A percentile compares a stretch with the other conserved stretches of the same genome.
phyloP scores from a whole-genome alignment of 2,888 invertebrate genomes.

The Acrocyrtus sp. region DNA sequence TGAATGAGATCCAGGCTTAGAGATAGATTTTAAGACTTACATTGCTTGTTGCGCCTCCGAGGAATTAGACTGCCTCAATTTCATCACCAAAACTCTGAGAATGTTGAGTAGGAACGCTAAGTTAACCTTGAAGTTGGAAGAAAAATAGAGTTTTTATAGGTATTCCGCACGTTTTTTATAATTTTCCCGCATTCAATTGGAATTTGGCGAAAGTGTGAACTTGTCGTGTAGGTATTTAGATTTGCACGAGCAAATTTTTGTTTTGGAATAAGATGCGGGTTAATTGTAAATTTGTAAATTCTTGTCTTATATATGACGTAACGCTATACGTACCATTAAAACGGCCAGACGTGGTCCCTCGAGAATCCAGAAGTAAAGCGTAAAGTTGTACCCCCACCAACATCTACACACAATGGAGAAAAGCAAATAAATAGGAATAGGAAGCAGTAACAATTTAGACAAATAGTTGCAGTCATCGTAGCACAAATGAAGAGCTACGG shows the following conservation, averaged over 20 bases:
- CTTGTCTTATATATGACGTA: too few species aligned
- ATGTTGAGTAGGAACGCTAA: constrained; percentile 82
- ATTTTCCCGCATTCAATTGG: too few species aligned
- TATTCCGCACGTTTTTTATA: too few species aligned
- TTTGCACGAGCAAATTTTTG: too few species aligned
- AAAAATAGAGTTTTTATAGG: neutral
- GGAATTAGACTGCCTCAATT: constrained; percentile 77
- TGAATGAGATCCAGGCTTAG: too few species aligned
- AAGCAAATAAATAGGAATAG: constrained; percentile 32
- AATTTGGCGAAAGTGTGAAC: too few species aligned
- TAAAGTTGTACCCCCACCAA: constrained; percentile 88
- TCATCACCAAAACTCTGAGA: constrained; percentile 80
- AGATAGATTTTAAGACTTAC: too few species aligned
- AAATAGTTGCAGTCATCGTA: neutral
- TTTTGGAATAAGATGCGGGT: too few species aligned
- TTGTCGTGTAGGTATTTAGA: too few species aligned
- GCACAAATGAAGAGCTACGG: neutral
- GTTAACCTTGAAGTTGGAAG: constrained; percentile 81
- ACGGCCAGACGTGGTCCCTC: constrained; percentile 87
- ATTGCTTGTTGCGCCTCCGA: constrained; percentile 80
- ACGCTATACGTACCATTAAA: constrained; percentile 79
- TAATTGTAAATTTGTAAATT: too few species aligned
- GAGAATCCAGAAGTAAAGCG: constrained; percentile 86
- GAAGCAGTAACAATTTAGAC: constrained; percentile 4
- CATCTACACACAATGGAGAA: constrained; percentile 73